Evolutionary conservation across 2,797 vertebrate species (phyloP).

Genomic region (Clarias fuscus): DNA sequence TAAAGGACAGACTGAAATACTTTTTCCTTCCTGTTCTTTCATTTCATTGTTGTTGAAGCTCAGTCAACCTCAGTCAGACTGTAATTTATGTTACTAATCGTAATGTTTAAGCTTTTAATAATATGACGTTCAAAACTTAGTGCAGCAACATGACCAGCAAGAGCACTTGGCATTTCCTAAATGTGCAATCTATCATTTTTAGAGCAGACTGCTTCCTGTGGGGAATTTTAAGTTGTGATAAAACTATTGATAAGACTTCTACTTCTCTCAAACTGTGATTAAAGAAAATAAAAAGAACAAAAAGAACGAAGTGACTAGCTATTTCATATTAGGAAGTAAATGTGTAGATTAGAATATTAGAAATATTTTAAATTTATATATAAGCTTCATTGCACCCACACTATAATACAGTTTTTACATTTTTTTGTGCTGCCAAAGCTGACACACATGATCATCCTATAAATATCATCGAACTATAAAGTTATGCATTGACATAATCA

Average conservation of each 20-base stretch:
- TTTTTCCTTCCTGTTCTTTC: neutral
- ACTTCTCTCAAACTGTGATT: neutral
- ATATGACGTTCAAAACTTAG: neutral
- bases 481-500: neutral
- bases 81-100: neutral
- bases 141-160: neutral
- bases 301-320: neutral
- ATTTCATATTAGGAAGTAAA: neutral
- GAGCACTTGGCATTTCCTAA: slow-evolving; percentile 9
- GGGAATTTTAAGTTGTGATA: neutral
- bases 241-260: neutral
- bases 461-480: neutral
- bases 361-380: neutral
- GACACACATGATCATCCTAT: neutral
- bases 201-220: neutral
- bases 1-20: slow-evolving; percentile 8
- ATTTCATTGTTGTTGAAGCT: neutral
- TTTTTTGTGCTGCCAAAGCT: neutral
- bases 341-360: neutral
- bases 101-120: neutral
- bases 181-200: neutral
- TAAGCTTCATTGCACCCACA: neutral
- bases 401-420: neutral
- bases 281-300: neutral
- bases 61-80: neutral